These are phyloP conservation scores for Parasteatoda lunata DNA, from an alignment of 2,888 invertebrate genomes.

Conservation along the genomic window DNA sequence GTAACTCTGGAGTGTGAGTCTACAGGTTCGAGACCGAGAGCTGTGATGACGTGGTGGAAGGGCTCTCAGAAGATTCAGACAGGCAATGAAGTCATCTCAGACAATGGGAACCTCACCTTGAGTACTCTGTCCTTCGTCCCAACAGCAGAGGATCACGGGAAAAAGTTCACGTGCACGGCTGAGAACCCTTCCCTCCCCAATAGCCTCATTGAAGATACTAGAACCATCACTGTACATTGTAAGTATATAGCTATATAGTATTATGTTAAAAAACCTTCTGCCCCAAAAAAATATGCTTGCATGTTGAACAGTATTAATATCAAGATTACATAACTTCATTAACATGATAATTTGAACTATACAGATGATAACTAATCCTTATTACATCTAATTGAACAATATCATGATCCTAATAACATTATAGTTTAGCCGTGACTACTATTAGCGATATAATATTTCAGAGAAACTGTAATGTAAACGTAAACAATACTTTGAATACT, in stretches of 20 bases:
- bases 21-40: slow-evolving; percentile 88
- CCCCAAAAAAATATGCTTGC: no score
- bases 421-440: no score
- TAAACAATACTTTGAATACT: no score
- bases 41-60: slow-evolving; percentile 89
- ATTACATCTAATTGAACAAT: no score
- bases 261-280: no score
- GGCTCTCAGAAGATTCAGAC: slow-evolving; percentile 86
- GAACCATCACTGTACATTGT: slow-evolving; percentile 70
- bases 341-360: no score
- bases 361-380: no score
- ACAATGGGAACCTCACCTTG: slow-evolving; percentile 70
- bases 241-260: slow-evolving; percentile 43
- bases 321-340: no score
- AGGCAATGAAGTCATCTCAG: slow-evolving; percentile 69
- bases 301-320: no score
- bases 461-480: no score
- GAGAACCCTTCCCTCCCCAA: slow-evolving; percentile 70
- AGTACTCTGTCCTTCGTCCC: slow-evolving; percentile 69
- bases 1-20: slow-evolving; percentile 89
- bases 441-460: no score
- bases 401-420: no score
- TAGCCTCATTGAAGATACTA: slow-evolving; percentile 69
- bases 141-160: slow-evolving; percentile 69
- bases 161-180: slow-evolving; percentile 77